Conservation (phyloP, 2,113 vertebrate genomes). For the Amazona guildingii region DNA sequence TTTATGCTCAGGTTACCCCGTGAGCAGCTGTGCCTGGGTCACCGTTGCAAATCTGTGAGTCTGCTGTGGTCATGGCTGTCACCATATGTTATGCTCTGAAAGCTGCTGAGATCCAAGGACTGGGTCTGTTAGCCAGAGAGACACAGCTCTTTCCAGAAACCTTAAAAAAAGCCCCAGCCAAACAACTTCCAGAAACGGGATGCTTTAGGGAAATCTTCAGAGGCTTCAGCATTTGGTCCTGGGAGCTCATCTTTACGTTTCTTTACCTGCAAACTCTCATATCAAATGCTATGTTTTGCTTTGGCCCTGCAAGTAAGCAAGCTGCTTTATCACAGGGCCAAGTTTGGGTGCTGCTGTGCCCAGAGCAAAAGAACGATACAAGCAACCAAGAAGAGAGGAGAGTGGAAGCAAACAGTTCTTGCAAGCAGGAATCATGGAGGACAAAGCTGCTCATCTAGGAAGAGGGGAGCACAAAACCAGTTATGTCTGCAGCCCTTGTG, state of each 20-base stretch:
- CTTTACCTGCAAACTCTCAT: background rate
- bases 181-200: rapidly evolving
- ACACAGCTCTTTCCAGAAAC: background rate
- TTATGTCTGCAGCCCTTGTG: rapidly evolving
- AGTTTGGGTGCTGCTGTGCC: background rate
- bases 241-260: background rate
- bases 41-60: rapidly evolving
- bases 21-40: too few species aligned
- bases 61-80: background rate
- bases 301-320: background rate
- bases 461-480: background rate
- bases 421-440: background rate
- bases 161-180: background rate
- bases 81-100: background rate
- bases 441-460: background rate
- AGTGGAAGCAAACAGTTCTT: background rate
- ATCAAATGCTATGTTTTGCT: background rate
- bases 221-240: background rate
- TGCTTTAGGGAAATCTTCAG: background rate
- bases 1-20: background rate
- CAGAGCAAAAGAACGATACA: background rate
- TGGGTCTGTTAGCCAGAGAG: background rate
- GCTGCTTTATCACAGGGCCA: background rate
- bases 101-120: background rate
- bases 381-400: background rate